phyloP scores from a whole-genome alignment of 2,113 vertebrate species.

The Heteronetta atricapilla region DNA sequence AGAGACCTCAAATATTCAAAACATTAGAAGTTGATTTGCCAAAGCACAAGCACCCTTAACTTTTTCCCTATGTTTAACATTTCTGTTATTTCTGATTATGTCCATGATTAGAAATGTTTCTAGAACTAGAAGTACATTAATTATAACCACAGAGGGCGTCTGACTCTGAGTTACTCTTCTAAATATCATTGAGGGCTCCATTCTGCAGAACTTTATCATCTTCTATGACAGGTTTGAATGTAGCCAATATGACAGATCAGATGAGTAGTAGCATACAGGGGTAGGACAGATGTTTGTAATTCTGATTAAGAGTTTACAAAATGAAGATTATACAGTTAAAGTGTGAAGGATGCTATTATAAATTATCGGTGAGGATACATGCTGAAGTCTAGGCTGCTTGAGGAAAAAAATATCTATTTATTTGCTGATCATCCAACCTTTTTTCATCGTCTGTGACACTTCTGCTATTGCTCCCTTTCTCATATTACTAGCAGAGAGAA shows the following conservation, averaged over 20 bases:
- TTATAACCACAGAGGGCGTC: background rate
- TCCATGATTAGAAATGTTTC: background rate
- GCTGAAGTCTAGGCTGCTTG: background rate
- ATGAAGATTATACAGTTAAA: background rate
- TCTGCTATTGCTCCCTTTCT: background rate
- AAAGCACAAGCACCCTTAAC: background rate
- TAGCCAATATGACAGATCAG: background rate
- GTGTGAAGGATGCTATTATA: background rate
- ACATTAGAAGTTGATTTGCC: background rate
- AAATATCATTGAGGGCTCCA: background rate
- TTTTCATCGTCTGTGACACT: background rate
- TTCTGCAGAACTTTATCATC: background rate
- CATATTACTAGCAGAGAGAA: background rate
- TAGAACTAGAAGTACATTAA: background rate
- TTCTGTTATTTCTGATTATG: background rate
- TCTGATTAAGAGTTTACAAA: background rate
- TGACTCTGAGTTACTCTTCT: background rate
- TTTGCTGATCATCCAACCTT: background rate
- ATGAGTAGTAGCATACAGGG: background rate
- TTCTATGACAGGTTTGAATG: background rate
- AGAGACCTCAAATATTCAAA: background rate
- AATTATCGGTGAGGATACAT: background rate
- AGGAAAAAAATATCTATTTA: background rate
- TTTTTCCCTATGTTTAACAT: background rate
- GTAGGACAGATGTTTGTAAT: background rate